A percentile compares a stretch with the other conserved stretches of the same genome.
phyloP scores from a whole-genome alignment of 2,888 invertebrate genomes.

The Petrophora chlorosata region DNA sequence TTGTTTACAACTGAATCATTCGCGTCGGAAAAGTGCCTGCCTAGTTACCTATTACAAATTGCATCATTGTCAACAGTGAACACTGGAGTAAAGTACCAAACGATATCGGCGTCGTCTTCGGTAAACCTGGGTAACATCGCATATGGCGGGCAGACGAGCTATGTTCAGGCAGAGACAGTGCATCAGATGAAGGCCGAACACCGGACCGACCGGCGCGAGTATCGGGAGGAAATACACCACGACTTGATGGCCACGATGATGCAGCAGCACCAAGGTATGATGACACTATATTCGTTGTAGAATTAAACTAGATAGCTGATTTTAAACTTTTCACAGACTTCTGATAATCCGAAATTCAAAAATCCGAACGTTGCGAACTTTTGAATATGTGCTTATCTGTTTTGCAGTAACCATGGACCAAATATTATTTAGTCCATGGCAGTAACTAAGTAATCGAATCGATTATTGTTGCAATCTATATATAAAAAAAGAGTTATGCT shows the following conservation, averaged over 20 bases:
- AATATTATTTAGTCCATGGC: no score
- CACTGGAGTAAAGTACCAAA: constrained; percentile 79
- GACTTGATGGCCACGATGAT: constrained; percentile 81
- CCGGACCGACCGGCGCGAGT: constrained; percentile 70
- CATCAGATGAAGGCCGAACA: constrained; percentile 66
- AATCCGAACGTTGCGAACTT: no score
- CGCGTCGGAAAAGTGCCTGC: no score
- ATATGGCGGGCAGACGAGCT: constrained; percentile 71
- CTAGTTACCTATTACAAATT: constrained; percentile 10
- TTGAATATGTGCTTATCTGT: no score
- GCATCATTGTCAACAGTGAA: constrained; percentile 55
- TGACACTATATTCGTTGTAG: background rate
- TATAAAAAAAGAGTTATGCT: no score
- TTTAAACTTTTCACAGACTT: no score
- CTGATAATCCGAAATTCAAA: no score
- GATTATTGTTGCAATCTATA: no score
- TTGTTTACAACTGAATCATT: no score
- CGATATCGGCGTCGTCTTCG: constrained; percentile 74
- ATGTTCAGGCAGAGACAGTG: constrained; percentile 61
- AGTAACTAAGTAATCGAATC: no score
- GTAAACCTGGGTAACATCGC: constrained; percentile 73
- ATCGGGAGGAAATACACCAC: constrained; percentile 81
- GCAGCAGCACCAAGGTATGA: constrained; percentile 72
- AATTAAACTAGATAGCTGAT: no score
- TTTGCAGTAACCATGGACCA: no score